Base-by-base conservation (phyloP, 2,113 vertebrate species). In the Murina feae region DNA sequence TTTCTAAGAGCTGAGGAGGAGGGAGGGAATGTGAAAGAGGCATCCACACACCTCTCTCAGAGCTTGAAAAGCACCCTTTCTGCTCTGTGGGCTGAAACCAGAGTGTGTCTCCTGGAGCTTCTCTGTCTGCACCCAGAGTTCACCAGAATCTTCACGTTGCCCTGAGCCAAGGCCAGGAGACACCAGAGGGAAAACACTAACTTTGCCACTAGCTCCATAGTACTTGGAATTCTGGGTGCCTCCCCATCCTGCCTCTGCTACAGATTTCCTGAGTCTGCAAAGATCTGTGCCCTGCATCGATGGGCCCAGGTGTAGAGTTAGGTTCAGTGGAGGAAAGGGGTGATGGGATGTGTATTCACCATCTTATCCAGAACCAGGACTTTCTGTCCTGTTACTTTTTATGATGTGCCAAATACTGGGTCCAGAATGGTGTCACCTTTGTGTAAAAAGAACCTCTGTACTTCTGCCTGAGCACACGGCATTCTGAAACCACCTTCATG, bases 31-130 rank as follows among this genome's bases (percentile, higher is more conserved):
- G 23, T 32, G 25, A n/a, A 81, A 30, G 71, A 88, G 10, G n/a
- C 4, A 23, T 25, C 30, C 21, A 25, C 10, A 18, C 14, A 8
- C 23, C 42, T 60, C 16, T 32, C 47, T 63, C 55, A 17, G 39
- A 23, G 58, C 42, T 82, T 69, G 6, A 90, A 23, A 37, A n/a
- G 28, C 2, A 69, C 49, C 14, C 30, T 12, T 68, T 51, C 60
- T 47, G 18, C 32, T 80, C 49, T 72, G n/a, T 4, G 16, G 74
- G 47, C 18, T 30, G 6, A n/a, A 80, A 72, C 17, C 10, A 5
- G 3, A 7, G 3, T 9, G 25, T 23, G 0, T 35, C n/a, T 42
- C 68, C 39, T 3, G 17, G n/a, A 11, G 9, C 23, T 32, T 23
- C 60, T 63, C 78, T 42, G 47, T 55, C 32, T 60, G 51, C 14